Evolutionary conservation across 1,140 invertebrate species (phyloP), one percentile per base, ranked within the genome.

Genomic region (Harpegnathos saltator): DNA sequence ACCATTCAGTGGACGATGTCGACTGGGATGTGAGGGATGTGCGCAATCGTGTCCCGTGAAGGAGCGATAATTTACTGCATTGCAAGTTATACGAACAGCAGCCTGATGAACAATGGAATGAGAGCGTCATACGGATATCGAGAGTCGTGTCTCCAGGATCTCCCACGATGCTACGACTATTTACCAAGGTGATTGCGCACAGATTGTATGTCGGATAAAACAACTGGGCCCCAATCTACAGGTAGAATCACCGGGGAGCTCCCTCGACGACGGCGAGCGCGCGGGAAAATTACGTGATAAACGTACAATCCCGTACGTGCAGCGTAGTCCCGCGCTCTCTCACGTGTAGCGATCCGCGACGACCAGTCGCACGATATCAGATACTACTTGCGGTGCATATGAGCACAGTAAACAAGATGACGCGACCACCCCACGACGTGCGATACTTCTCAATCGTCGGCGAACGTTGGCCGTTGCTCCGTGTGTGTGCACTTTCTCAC

Each of bases 281-380:
- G 90, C 91, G 91, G 91, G 90, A 92, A 91, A 90, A 82, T 58
- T 59, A 58, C 56, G 65, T 44, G 11, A 9, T 9, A 44, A 44
- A 44, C 38, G 38, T 9, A 44, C 3, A 44, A 44, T 44, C 38
- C 14, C 24, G 65, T 52, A 52, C 62, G 81, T 65, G 44, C 71
- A 75, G n/a, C 81, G 83, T 84, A 65, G 58, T 24, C 29, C 38
- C 52, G 48, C 59, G 71, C 24, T 54, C 15, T 59, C 73, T 84
- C 82, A 87, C 88, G 82, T 85, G 84, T 84, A 14, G 77, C 68
- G 17, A 52, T 0, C 17, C 65, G 29, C 17, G 56, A 56, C 9
- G 59, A 24, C 1, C 29, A 17, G 65, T 66, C 26, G 62, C 56
- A 29, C 17, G n/a, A 5, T 11, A 4, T 44, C 9, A 1, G 11